Percentiles rank a stretch among this genome's conserved stretches.
These are phyloP conservation scores for Geococcyx californianus DNA, from an alignment of 2,113 vertebrate genomes.

Conservation along the genomic window DNA sequence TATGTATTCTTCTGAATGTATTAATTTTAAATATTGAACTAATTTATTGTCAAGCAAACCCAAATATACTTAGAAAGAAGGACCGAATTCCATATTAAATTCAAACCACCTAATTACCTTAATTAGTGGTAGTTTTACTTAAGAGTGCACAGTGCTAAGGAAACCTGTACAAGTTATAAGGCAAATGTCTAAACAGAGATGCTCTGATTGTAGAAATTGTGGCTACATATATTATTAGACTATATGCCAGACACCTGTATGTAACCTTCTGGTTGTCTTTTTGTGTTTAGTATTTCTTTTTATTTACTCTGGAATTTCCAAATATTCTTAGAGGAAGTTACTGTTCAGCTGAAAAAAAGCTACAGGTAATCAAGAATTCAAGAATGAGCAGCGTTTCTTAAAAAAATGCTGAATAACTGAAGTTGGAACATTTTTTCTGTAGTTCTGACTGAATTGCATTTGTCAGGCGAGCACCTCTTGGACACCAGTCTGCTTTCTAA, in stretches of 20 bases:
- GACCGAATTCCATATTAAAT: neutral
- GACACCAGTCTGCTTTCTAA: neutral
- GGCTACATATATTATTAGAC: neutral
- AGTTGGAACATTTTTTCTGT: neutral
- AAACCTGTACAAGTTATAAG: neutral
- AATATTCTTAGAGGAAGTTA: neutral
- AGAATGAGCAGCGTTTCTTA: neutral
- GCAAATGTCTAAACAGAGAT: neutral
- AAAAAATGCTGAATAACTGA: neutral
- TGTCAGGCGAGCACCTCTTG: neutral
- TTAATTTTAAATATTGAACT: neutral
- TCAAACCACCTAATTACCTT: neutral
- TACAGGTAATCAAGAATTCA: neutral
- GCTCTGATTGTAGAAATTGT: neutral
- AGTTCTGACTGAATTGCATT: neutral
- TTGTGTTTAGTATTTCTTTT: neutral
- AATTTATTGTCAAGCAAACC: neutral
- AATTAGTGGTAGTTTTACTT: constrained; percentile 4
- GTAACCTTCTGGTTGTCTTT: neutral
- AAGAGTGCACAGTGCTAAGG: neutral
- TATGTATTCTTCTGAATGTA: neutral
- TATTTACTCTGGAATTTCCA: neutral
- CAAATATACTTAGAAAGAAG: neutral
- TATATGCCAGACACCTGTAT: neutral
- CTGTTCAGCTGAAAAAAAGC: neutral